Evolutionary conservation across 1,140 invertebrate species (phyloP).

Genomic region (Drosophila suzukii): DNA sequence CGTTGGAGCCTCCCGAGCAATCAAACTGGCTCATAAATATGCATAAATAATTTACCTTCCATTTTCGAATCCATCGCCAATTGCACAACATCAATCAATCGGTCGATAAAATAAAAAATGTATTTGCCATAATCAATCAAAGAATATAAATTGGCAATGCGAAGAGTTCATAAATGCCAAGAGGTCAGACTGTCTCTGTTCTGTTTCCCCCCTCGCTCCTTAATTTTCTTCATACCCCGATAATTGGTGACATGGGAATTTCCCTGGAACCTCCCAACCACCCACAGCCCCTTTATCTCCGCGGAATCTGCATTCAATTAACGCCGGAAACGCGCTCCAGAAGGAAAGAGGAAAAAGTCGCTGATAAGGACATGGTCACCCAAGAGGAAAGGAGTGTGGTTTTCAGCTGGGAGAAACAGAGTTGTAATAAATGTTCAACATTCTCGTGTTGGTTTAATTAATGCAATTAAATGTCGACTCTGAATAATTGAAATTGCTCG

Average conservation of each 20-base stretch:
- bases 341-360: conserved; percentile 20
- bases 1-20: conserved; percentile 8
- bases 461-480: conserved; percentile 51
- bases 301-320: conserved; percentile 55
- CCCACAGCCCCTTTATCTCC: neutral
- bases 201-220: neutral
- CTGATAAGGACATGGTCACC: conserved; percentile 44
- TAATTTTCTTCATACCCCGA: conserved; percentile 4
- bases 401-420: conserved; percentile 1
- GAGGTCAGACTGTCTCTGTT: conserved; percentile 23
- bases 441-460: conserved; percentile 58
- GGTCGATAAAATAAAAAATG: conserved; percentile 41
- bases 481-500: conserved; percentile 55
- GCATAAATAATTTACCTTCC: conserved; percentile 43
- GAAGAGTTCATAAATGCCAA: conserved; percentile 31
- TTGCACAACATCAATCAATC: conserved; percentile 39
- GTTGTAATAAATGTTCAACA: conserved; percentile 55
- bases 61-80: conserved; percentile 20
- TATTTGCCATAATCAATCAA: conserved; percentile 56
- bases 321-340: conserved; percentile 50
- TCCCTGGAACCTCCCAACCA: conserved; percentile 10
- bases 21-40: conserved; percentile 42
- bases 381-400: conserved; percentile 3
- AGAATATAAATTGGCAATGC: conserved; percentile 36
- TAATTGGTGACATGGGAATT: conserved; percentile 43